Evolutionary conservation across 2,888 invertebrate species (phyloP), one percentile per base, ranked within the genome.

Genomic region (Callosobruchus maculatus): DNA sequence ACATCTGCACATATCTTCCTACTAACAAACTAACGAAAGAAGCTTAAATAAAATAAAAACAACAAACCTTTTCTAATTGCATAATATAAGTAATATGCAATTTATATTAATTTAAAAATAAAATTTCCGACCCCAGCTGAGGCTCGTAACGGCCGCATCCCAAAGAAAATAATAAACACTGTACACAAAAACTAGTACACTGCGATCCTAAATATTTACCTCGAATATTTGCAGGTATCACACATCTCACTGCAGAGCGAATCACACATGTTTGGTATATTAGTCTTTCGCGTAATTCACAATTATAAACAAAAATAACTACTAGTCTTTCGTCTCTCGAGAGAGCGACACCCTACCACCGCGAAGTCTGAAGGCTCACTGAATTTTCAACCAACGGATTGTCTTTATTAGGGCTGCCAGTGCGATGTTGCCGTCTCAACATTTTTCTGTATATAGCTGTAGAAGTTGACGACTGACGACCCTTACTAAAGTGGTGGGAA

Each of bases 221-320:
- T 88, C 80, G 87, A 85, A 82, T 86, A 88, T 77, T 87, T 85
- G 79, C 86, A 88, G 79, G 86, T 84, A 76, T 88, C 87, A 81
- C 87, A 87, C 69, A 77, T 72, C 73, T 86, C 83, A 74, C 86
- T 85, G 68, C 79, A 82, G 72, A 85, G 81, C 74, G 84, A 78
- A 82, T 87, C 86, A 86, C 86, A 88, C 81, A 87, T 83, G 74
- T 77, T 77, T 49, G 9, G 9, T 5, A 1, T 5, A 1, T 49
- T 73, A 76, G 68, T 73, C 69, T 70, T 70, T 70, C 73, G 67
- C 69, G 71, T 76, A 73, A 71, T 73, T 75, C 72, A 70, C 74
- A 75, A 76, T 72, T 70, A 75, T 71, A 75, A 73, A 76, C 74
- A 75, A 74, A 73, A 75, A 74, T 70, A 68, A 70, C 13, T 68